Base-by-base conservation (phyloP, 2,888 invertebrate genomes). In the Antitype chi region DNA sequence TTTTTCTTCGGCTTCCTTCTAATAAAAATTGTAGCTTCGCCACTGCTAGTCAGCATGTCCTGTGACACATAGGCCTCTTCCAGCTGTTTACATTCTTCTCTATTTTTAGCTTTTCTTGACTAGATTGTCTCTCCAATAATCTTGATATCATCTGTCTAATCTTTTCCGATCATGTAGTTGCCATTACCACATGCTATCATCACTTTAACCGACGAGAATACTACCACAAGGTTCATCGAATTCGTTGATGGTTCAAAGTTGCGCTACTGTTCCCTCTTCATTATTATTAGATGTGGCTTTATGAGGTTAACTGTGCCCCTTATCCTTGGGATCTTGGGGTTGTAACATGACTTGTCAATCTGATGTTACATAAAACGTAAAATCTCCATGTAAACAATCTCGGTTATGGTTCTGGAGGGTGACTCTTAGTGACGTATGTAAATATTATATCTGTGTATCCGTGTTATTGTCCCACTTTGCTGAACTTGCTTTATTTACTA, bases 291-390 rank as follows among this genome's bases (percentile, higher is more conserved):
- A 47, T 72, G 62, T 82, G 53, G 32, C 32, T 28, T 55, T 70
- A 17, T 63, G 60, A 85, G 73, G 60, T 70, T 81, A 81, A 70
- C 52, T 38, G 64, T 13, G 53, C 69, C 70, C 85, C 67, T 73
- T 63, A 70, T 78, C 73, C 77, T 77, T 77, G 82, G 43, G 68
- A 74, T 70, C 70, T 59, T 49, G 53, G 63, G 68, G 63, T 73
- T 81, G 55, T 76, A 57, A 81, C 85, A 73, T 77, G 77, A 74
- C 63, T 81, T 85, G 85, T 78, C 78, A 63, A 68, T 85, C 76
- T 59, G 23, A 70, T 78, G 43, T 74, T 63, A 72, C 81, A 76
- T 77, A 73, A 80, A 85, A 71, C 43, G 70, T 68, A 59, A 78
- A 81, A 68, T 71, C 63, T 77, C 62, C n/a, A 8, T 49, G 84